phyloP scores from a whole-genome alignment of 1,140 invertebrate species.

The Drosophila murphyi region DNA sequence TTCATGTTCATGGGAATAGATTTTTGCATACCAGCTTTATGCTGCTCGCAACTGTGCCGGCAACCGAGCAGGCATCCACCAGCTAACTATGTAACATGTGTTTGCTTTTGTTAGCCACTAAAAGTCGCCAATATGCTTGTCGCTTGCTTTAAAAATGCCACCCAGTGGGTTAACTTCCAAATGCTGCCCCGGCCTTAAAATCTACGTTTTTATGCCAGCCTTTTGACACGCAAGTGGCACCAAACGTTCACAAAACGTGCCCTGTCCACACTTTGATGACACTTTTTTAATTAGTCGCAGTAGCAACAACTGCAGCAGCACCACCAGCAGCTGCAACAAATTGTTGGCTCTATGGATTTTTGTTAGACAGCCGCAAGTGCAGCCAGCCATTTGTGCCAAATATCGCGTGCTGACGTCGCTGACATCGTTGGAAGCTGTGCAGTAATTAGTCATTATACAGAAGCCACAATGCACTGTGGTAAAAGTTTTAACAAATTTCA shows the following conservation, averaged over 20 bases:
- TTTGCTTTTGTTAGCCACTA: conserved; percentile 62
- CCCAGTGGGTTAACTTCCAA: conserved; percentile 57
- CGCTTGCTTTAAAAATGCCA: conserved; percentile 56
- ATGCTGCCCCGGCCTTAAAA: conserved; percentile 48
- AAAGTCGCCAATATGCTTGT: conserved; percentile 30
- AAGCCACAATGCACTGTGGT: conserved; percentile 34
- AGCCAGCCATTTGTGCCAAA: conserved; percentile 37
- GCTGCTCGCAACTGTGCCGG: neutral
- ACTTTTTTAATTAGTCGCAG: conserved; percentile 77
- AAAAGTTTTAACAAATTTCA: neutral
- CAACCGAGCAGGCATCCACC: neutral
- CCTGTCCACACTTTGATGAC: conserved; percentile 76
- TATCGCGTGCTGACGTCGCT: conserved; percentile 63
- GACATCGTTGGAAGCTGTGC: conserved; percentile 42
- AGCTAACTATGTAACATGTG: conserved; percentile 48
- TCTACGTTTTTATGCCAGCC: conserved; percentile 60
- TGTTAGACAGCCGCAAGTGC: conserved; percentile 9
- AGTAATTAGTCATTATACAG: conserved; percentile 69
- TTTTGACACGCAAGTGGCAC: conserved; percentile 60
- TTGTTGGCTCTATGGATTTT: conserved; percentile 51
- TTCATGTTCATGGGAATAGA: conserved; percentile 81
- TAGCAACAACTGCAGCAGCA: conserved; percentile 6
- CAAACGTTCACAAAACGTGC: conserved; percentile 41
- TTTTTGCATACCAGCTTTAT: conserved; percentile 64
- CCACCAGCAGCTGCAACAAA: conserved; percentile 49